phyloP scores from a whole-genome alignment of 2,797 vertebrate species.

The Sarcophilus harrisii region DNA sequence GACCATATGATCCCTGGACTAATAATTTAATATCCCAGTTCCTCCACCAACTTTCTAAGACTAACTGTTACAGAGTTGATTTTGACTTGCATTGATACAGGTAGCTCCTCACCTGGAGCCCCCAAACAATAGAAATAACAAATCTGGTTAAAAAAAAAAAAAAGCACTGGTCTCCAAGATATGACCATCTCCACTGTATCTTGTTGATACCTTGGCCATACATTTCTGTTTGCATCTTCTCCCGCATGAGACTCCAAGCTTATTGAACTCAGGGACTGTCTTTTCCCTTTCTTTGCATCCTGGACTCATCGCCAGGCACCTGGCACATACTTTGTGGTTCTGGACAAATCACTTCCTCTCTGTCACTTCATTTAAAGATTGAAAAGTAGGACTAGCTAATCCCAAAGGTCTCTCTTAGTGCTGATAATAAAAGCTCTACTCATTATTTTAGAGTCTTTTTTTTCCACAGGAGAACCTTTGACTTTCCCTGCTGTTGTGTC shows the following conservation, averaged over 20 bases:
- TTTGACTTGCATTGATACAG: not conserved
- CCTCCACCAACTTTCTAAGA: not conserved
- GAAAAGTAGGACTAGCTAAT: not conserved
- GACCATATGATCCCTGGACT: not conserved
- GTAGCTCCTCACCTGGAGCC: not conserved
- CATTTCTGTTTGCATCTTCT: not conserved
- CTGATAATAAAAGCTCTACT: not conserved
- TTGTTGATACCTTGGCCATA: not conserved
- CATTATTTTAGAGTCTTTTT: not conserved
- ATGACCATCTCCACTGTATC: not conserved
- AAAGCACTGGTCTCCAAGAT: not conserved
- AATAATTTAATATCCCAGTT: not conserved
- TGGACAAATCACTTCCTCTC: not conserved
- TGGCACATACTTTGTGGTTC: not conserved
- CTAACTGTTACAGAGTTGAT: not conserved
- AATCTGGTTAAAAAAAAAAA: not conserved
- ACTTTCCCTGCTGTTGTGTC: not conserved
- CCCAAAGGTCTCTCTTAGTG: not conserved
- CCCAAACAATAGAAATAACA: not conserved
- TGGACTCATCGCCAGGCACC: rapidly evolving
- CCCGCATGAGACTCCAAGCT: not conserved
- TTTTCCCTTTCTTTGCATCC: not conserved
- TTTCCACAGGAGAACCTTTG: not conserved
- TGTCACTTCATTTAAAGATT: not conserved
- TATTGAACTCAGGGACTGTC: not conserved